Evolutionary conservation across 2,113 vertebrate genomes (phyloP), one percentile per base, ranked within the genome.

Genomic region (Plectropomus leopardus): DNA sequence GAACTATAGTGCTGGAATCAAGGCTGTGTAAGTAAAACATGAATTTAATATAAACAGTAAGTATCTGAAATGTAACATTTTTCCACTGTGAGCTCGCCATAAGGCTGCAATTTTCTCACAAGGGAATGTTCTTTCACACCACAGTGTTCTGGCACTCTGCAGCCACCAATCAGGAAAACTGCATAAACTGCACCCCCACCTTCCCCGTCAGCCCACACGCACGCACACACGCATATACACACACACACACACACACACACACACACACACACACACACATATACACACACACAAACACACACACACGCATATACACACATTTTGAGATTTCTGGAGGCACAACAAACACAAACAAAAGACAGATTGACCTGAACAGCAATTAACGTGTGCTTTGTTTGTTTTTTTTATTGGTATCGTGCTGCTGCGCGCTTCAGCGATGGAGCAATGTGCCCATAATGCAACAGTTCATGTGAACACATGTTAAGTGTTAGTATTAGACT

Each of bases 391-490:
- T 40, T 47, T 54, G n/a, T 64, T 44, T 45, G 2, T 19, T 28
- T 36, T 28, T 36, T 78, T 72, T 63, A 19, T 54, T 30, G 6
- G 17, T 47, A 13, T 64, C 42, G 4, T 32, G 24, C 60, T n/a
- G 53, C 19, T 26, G 53, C 19, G n/a, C 8, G 3, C 2, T 17
- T 58, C 4, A 42, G 53, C 67, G 47, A 40, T 0, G 48, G 47
- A 21, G 4, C 21, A 48, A 7, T 0, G 24, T 1, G n/a, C 21
- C 23, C n/a, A 55, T 15, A 4, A 23, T n/a, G 55, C 30, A 53
- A 26, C 23, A 48, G 36, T 47, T 40, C 28, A 76, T 42, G 54
- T 54, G 15, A 75, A 82, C 88, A 84, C 54, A 51, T 84, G 71
- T 82, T 84, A 50, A 72, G 42, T 42, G 21, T 88, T 50, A 83